A percentile compares a stretch with the other conserved stretches of the same genome.
These are phyloP conservation scores for Chymomyza caudatula DNA, from an alignment of 2,888 invertebrate genomes.

Conservation along the genomic window DNA sequence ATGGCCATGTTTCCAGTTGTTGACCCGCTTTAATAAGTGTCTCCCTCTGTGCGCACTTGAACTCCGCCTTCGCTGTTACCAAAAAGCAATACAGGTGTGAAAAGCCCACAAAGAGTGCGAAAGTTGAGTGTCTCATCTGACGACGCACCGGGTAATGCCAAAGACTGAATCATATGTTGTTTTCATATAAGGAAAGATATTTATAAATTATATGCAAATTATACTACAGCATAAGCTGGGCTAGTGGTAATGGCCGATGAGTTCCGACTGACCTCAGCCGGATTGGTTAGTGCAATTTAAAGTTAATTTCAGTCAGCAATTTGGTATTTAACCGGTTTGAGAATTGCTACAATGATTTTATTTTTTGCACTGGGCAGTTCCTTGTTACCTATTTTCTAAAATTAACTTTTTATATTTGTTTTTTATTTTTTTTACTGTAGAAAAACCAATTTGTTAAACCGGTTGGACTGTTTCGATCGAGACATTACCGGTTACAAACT, in stretches of 20 bases:
- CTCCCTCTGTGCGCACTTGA: not conserved
- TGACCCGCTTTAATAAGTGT: not conserved
- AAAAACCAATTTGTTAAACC: conserved; percentile 27
- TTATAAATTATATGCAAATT: not conserved
- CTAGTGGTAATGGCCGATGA: not conserved
- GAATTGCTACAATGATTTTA: conserved; percentile 1
- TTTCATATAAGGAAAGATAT: not conserved
- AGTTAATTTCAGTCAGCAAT: not conserved
- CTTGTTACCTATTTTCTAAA: conserved; percentile 34
- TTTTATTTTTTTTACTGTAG: not conserved
- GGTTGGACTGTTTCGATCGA: conserved; percentile 39
- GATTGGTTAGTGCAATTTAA: not conserved
- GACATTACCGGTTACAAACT: conserved; percentile 37
- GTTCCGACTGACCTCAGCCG: not conserved
- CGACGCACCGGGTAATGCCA: not conserved
- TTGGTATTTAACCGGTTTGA: conserved; percentile 20
- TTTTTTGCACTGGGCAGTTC: conserved; percentile 18
- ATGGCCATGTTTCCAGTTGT: not conserved
- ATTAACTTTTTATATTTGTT: conserved; percentile 26
- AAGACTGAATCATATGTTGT: not conserved
- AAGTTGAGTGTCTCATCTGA: not conserved
- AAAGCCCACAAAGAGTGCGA: not conserved
- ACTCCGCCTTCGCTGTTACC: not conserved
- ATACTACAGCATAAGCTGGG: not conserved
- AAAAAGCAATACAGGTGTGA: not conserved